These are phyloP conservation scores for Parazoanthus darwini DNA, from an alignment of 92 coral and sea anemone species.

Conservation along the genomic window DNA sequence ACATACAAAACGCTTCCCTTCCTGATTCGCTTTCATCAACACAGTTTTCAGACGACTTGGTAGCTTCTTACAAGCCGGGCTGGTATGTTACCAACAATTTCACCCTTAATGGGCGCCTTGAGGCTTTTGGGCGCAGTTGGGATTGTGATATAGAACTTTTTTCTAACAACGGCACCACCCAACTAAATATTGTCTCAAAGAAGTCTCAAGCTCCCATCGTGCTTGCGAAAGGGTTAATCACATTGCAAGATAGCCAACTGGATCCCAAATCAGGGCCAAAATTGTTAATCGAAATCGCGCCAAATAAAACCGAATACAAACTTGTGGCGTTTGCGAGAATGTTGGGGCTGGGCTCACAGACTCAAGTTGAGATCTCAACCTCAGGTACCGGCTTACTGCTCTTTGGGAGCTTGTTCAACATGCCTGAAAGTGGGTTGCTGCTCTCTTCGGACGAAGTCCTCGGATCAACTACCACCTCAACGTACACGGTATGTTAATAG, in stretches of 20 bases:
- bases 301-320: conserved; percentile 69
- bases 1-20: conserved; percentile 71
- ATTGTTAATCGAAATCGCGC: conserved; percentile 70
- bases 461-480: conserved; percentile 61
- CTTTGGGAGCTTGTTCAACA: conserved; percentile 81
- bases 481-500: conserved; percentile 57
- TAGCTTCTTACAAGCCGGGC: conserved; percentile 63
- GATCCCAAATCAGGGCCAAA: conserved; percentile 83
- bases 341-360: conserved; percentile 78
- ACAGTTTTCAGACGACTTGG: conserved; percentile 69
- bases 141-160: conserved; percentile 67
- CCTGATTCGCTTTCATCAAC: conserved; percentile 77
- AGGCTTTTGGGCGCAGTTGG: conserved; percentile 74
- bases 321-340: conserved; percentile 81
- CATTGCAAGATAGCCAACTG: conserved; percentile 75
- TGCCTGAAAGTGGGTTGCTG: conserved; percentile 77
- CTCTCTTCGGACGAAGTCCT: conserved; percentile 83
- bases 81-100: conserved; percentile 48
- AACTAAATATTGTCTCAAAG: conserved; percentile 62
- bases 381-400: conserved; percentile 91
- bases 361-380: conserved; percentile 80
- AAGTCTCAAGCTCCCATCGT: conserved; percentile 83
- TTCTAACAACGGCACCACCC: conserved; percentile 49
- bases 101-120: conserved; percentile 64
- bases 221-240: conserved; percentile 78